Conservation (phyloP, 2,797 vertebrate genomes). For the Cephalopachus bancanus region DNA sequence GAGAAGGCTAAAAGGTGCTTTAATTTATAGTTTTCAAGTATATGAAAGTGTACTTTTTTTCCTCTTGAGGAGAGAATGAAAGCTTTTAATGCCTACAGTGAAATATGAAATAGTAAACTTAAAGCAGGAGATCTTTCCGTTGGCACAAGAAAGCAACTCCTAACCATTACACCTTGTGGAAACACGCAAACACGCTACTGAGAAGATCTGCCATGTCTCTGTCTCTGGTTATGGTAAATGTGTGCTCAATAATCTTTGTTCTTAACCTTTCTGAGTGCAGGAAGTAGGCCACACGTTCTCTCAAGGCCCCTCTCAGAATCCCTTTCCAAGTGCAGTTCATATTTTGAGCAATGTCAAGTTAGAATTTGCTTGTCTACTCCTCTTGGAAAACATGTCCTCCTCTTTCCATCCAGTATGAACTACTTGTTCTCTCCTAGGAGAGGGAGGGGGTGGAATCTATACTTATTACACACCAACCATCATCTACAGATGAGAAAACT, state of each 20-base stretch:
- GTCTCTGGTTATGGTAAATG: not conserved
- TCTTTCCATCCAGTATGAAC: too few relatives aligned
- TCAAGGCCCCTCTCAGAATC: too few relatives aligned
- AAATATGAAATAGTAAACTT: not conserved
- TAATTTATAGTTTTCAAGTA: conserved; percentile 49
- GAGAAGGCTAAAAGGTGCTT: conserved; percentile 58
- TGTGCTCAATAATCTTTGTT: not conserved
- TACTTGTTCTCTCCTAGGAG: not conserved
- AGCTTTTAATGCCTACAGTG: not conserved
- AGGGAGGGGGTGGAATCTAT: not conserved
- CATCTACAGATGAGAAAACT: not conserved
- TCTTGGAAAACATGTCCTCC: fast-evolving
- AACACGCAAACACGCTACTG: not conserved
- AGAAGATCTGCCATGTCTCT: not conserved
- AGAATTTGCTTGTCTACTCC: fast-evolving
- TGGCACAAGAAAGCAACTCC: not conserved
- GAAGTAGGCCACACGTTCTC: not conserved
- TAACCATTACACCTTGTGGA: not conserved
- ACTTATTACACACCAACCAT: not conserved
- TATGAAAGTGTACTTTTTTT: not conserved
- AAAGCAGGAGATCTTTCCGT: not conserved
- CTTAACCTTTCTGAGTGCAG: not conserved
- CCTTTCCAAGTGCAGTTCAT: not conserved
- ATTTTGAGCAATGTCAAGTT: too few relatives aligned
- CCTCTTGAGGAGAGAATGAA: not conserved